Base-by-base conservation (phyloP, 2,797 vertebrate genomes). In the Lagodon rhomboides region DNA sequence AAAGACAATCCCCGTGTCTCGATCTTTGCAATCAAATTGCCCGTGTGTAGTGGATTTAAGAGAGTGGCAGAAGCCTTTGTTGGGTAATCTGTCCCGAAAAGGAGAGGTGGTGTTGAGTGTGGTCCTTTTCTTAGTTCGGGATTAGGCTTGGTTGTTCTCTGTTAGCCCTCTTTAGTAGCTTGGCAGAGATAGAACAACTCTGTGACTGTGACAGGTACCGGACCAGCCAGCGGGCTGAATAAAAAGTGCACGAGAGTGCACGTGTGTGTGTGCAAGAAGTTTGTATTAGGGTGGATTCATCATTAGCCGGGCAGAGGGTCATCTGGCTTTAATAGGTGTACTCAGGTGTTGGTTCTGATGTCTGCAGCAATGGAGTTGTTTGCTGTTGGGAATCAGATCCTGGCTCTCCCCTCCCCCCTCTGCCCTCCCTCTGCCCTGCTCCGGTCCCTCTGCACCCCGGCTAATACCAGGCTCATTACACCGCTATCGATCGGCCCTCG, bases 401-500 rank as follows among this genome's bases (percentile, higher is more conserved):
- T 53, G 77, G 68, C 67, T 73, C 85, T 38, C 77, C 79, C 83
- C 87, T 64, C 34, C 82, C 78, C 87, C 87, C 77, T 46, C 75
- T n/a, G 30, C 87, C 87, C 73, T 82, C 90, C 86, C 82, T 76
- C 74, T 81, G 77, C 88, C 87, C 86, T 60, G 75, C 82, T 60
- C 79, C 23, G 55, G 92, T 94, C 92, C 92, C 94, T 88, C 80
- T 87, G 87, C 93, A 93, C 87, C 91, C 84, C 83, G 49, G 88
- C 91, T 93, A 93, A 94, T 92, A 94, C 91, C 90, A 87, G 86
- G 79, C 93, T 94, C 93, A 94, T 95, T 94, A 95, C 92, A 50
- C 16, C 10, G 75, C 85, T 86, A 95, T 94, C 91, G 94, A 95
- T 94, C 89, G 90, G 74, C 73, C 85, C 89, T 80, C 68, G 76